Percentiles rank a stretch among this genome's conserved stretches.
phyloP scores from a whole-genome alignment of 2,113 vertebrate species.

The Leuciscus idus region DNA sequence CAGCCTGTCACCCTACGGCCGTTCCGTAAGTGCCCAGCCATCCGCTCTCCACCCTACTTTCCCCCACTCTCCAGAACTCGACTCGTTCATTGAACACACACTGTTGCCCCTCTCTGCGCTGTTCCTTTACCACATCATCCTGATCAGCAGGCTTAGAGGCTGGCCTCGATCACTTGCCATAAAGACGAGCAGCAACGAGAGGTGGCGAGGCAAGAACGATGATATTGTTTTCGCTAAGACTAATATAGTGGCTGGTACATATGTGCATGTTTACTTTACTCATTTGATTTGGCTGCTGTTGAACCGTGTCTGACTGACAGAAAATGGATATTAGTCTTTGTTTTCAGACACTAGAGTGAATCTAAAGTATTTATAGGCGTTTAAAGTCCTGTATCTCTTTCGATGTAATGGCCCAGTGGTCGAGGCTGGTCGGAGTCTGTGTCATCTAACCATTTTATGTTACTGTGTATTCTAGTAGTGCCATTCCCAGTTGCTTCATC shows the following conservation, averaged over 20 bases:
- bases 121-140: conserved; percentile 66
- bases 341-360: neutral
- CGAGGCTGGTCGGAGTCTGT: conserved; percentile 76
- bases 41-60: conserved; percentile 60
- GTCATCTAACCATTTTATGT: conserved; percentile 65
- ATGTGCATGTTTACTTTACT: neutral
- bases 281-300: neutral
- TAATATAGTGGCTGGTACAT: neutral
- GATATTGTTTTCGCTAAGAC: neutral
- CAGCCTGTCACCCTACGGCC: conserved; percentile 81
- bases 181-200: conserved; percentile 50
- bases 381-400: neutral
- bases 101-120: conserved; percentile 68
- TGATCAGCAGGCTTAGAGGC: conserved; percentile 70
- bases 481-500: conserved; percentile 18
- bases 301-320: neutral
- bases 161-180: conserved; percentile 72
- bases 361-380: neutral
- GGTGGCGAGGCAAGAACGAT: conserved; percentile 43
- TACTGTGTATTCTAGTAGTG: neutral
- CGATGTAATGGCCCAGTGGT: conserved; percentile 51
- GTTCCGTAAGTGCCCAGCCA: conserved; percentile 77
- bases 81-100: conserved; percentile 51
- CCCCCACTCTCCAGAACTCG: conserved; percentile 59
- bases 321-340: neutral